Evolutionary conservation across 2,797 vertebrate species (phyloP), one percentile per base, ranked within the genome.

Genomic region (Sebastes diaconus): DNA sequence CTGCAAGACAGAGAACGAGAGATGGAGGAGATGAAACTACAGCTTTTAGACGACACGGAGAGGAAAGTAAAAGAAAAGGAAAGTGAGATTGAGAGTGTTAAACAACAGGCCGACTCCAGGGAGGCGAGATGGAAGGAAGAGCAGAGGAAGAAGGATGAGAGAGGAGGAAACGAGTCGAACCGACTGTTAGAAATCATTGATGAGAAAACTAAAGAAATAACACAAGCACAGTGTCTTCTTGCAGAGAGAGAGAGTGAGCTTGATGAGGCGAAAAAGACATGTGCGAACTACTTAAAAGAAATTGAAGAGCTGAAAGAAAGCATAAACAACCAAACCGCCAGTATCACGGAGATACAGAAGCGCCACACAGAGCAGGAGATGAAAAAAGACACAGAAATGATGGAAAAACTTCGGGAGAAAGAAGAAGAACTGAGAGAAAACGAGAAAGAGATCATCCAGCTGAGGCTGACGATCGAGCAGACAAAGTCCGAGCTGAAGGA

Each of bases 401-500:
- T 9, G 57, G 82, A 82, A 7, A 90, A 71, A 50, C 54, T 95
- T 18, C 65, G 74, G 42, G 84, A 84, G 73, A 95, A 91, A 76
- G 91, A 92, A 1, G 52, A 59, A 6, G 82, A 90, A 72, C 76
- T 92, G 60, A 87, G 25, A n/a, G 90, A 88, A 3, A 91, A 73
- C 4, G 75, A 92, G 80, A 87, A 9, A 24, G 91, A 93, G 75
- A 36, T 90, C 0, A 0, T 14, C 27, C 83, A 80, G 1, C 83
- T 95, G 79, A 91, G 66, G 85, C 74, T 87, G 4, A 92, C 50
- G 0, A 92, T 94, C 4, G 85, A 92, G 57, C 90, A 92, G 52
- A 94, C 90, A 1, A 94, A 88, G 83, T 74, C 87, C 0, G 89
- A 94, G 71, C 87, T 89, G 83, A 90, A 85, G 61, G 77, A 83